Percentiles rank a stretch among this genome's conserved stretches.
These are phyloP conservation scores for Aleiodes leptofemur DNA, from an alignment of 2,888 invertebrate genomes.

Conservation along the genomic window DNA sequence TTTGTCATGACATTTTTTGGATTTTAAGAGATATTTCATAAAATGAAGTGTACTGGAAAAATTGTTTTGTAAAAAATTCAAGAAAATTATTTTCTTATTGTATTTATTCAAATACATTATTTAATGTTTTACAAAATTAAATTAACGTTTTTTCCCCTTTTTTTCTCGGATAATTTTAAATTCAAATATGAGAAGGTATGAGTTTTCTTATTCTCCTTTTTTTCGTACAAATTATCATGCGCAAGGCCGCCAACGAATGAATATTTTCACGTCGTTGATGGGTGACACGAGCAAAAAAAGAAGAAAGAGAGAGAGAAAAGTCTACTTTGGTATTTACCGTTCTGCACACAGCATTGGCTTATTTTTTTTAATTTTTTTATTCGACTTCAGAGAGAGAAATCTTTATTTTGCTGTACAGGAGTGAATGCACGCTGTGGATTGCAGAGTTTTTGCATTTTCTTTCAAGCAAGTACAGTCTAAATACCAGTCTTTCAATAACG, in stretches of 20 bases:
- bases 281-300: background rate
- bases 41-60: too few relatives aligned
- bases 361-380: constrained; percentile 10
- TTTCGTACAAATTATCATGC: constrained; percentile 25
- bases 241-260: constrained; percentile 32
- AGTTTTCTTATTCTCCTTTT: constrained; percentile 6
- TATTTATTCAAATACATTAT: too few relatives aligned
- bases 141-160: too few relatives aligned
- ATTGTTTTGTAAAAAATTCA: too few relatives aligned
- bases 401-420: background rate
- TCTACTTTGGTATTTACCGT: constrained; percentile 25
- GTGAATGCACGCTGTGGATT: constrained; percentile 15
- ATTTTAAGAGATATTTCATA: too few relatives aligned
- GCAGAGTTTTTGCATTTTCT: constrained; percentile 1
- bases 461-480: background rate
- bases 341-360: background rate
- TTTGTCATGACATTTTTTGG: too few relatives aligned
- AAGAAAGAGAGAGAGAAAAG: background rate
- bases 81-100: too few relatives aligned
- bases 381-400: background rate
- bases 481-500: constrained; percentile 21
- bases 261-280: constrained; percentile 23
- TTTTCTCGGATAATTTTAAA: background rate
- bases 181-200: background rate
- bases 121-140: too few relatives aligned